Base-by-base conservation (phyloP, 2,113 vertebrate species). In the Phylloscopus whistleri region DNA sequence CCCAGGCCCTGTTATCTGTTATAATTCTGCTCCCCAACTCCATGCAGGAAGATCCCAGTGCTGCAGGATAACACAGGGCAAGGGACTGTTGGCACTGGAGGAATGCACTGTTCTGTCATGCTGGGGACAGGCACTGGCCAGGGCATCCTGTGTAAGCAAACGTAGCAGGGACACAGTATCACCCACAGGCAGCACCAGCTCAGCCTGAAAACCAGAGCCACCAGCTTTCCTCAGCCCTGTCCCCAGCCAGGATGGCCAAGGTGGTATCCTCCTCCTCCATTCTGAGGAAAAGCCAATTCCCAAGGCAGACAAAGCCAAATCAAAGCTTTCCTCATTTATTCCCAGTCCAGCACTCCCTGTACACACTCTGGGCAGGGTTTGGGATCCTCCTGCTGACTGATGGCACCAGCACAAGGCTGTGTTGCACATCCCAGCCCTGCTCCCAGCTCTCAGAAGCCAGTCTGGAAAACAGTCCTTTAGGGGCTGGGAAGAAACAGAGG, bases 391-490 rank as follows among this genome's bases (percentile, higher is more conserved):
- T 72, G 72, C 67, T 0, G 7, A 83, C 30, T 2, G 1, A 51
- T 2, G 5, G 83, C 89, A 63, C 26, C 4, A 2, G 69, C 79
- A 59, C 48, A 31, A 74, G 62, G 80, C 44, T 56, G 60, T 7
- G 11, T 26, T 7, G 1, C 13, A 37, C 68, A 92, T 64, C 90
- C 84, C 85, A 94, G 76, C 48, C 28, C 72, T 6, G 24, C 82
- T 90, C 84, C 77, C 84, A 67, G 81, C 62, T 63, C 63, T 51
- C 3, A 0, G 79, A 77, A 86, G 60, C 43, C 80, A 66, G 86
- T 62, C 63, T 91, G 94, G 91, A 97, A 95, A 96, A 96, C 89
- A 91, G 12, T 94, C 95, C 96, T 96, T 73, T 51, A 94, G 93
- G 96, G 95, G 91, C 70, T 84, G 78, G 69, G 93, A 85, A 91